Base-by-base conservation (phyloP, 2,113 vertebrate genomes). In the Leiothrix lutea region DNA sequence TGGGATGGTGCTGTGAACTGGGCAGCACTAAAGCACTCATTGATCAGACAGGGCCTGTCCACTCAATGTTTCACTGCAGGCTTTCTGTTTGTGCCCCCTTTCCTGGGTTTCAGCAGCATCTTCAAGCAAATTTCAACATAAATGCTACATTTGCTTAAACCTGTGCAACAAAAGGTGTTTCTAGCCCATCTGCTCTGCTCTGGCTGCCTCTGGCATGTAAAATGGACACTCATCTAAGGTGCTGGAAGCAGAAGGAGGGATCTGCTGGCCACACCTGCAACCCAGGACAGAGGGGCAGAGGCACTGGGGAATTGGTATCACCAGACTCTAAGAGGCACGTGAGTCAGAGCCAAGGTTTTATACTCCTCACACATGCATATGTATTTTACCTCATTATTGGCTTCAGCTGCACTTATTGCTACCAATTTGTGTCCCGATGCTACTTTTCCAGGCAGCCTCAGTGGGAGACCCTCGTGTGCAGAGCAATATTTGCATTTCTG, bases 71-170 rank as follows among this genome's bases (percentile, higher is more conserved):
- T 79, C 33, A 92, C 95, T 79, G 84, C 53, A 54, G 95, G 83
- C 67, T 96, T 96, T 95, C 96, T 96, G 65, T 88, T 92, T 93
- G 91, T 88, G 85, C 95, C 82, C 85, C 62, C 73, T 92, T 88
- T 72, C 96, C 96, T 86, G 87, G 26, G 15, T 80, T 97, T 88
- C 97, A 93, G 94, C 33, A 45, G 88, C 93, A 79, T 95, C 97
- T 97, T 96, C 81, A 94, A 89, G 92, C 40, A 95, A 94, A 95
- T 97, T 95, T 96, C 94, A 96, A 94, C 84, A 91, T 83, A 93
- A 97, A 96, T 78, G 48, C 66, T 23, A 21, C 89, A 79, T 97
- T 97, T 95, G 94, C 96, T 97, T 95, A 95, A 97, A 97, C 93
- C 95, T 87, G 82, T 94, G 95, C 53, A 26, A 91, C 84, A 44